Percentiles rank a stretch among this genome's conserved stretches.
These are phyloP conservation scores for Macrotis lagotis DNA, from an alignment of 2,113 vertebrate species.

Conservation along the genomic window DNA sequence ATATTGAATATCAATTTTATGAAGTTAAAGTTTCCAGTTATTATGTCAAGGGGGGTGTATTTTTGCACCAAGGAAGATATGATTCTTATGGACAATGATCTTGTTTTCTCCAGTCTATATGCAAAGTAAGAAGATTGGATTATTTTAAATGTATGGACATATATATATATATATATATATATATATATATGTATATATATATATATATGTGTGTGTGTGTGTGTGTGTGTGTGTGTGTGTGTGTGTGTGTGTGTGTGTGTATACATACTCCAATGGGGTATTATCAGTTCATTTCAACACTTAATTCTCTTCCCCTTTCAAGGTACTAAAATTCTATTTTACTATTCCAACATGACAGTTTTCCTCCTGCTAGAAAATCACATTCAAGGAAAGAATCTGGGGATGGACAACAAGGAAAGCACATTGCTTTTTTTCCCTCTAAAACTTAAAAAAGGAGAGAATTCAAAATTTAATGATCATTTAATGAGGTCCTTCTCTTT, in stretches of 20 bases:
- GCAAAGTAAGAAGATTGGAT: not conserved
- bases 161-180: too few species aligned
- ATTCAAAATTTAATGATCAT: not conserved
- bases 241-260: too few species aligned
- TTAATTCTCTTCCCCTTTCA: not conserved
- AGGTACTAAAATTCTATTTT: not conserved
- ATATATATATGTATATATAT: too few species aligned
- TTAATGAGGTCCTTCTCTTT: not conserved
- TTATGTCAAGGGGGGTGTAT: not conserved
- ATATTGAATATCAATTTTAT: conserved; percentile 9
- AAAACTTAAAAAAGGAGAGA: not conserved
- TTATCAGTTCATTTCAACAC: not conserved
- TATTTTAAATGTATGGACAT: not conserved
- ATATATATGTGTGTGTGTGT: too few species aligned
- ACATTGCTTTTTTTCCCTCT: not conserved
- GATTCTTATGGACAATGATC: not conserved
- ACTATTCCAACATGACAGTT: not conserved
- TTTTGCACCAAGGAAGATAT: not conserved
- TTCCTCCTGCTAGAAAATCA: not conserved
- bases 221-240: too few species aligned
- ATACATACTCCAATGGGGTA: not conserved
- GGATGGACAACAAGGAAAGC: not conserved
- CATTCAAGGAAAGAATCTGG: not conserved
- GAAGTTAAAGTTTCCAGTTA: not conserved
- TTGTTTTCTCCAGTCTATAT: not conserved